Base-by-base conservation (phyloP, 37 sponge, comb jelly and placozoan genomes). In the Cliona cf. orientalis region DNA sequence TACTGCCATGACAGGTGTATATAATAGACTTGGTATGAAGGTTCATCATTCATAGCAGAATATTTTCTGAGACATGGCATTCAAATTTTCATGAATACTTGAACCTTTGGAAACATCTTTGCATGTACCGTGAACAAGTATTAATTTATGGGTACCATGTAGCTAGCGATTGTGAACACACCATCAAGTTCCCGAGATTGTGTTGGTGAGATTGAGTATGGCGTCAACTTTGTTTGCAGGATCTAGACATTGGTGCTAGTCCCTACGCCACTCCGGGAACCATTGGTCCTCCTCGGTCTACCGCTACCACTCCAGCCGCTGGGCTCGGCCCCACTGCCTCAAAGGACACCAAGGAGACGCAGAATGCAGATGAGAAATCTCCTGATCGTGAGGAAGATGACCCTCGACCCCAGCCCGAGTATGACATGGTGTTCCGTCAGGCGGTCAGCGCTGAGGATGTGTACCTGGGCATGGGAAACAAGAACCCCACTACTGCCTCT, bases 401-500 rank as follows among this genome's bases (percentile, higher is more conserved):
- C 75, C 83, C 86, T 11, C 79, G 97, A 46, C 90, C 89, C 33
- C 40, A 84, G 23, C 97, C 97, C 9, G 86, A 96, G 95, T 95
- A 97, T 83, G 90, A 97, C 0, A 58, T 91, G 76, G 41, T 88
- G 32, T 97, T 86, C 70, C 58, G 76, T 37, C 97, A 97, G 55
- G 67, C 85, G 42, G 93, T 97, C 3, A 37, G 70, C 3, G 40
- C 92, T 65, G 97, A 97, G 68, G 97, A 97, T 81, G 84, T 97
- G 46, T 97, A 80, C 67, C 81, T 97, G 21, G 95, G 95, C n/a
- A 91, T 97, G 97, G 85, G 90, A 23, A 56, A 42, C 38, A 94
- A 94, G 77, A 89, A 79, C 23, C 92, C 92, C 17, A 57, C 86
- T 33, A 91, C 97, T 61, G 89, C 97, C 17, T 83, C 83, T 12